Evolutionary conservation across 2,888 invertebrate genomes (phyloP).

Genomic region (Acholoe squamosa): DNA sequence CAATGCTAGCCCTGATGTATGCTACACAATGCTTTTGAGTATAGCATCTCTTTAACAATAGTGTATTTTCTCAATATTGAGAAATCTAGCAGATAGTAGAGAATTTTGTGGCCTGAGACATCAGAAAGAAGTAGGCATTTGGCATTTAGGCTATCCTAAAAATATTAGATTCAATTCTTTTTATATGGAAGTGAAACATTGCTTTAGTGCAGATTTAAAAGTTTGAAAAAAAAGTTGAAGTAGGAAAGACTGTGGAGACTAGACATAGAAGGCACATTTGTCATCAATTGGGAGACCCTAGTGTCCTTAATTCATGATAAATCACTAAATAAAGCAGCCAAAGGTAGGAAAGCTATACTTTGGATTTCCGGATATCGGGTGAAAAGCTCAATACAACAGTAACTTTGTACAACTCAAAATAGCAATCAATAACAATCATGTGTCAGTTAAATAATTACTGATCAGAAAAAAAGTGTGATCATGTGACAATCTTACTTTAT

Average conservation of each 20-base stretch:
- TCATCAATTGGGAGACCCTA: constrained; percentile 2
- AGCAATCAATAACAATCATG: neutral
- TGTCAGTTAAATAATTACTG: neutral
- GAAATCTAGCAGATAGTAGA: too few species aligned
- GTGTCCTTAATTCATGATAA: neutral
- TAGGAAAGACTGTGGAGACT: neutral
- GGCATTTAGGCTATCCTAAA: too few species aligned
- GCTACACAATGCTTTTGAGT: too few species aligned
- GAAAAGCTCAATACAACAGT: neutral
- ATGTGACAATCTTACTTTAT: neutral
- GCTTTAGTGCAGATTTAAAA: too few species aligned
- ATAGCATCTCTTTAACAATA: too few species aligned
- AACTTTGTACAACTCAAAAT: neutral
- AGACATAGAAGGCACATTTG: neutral
- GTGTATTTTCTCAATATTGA: too few species aligned
- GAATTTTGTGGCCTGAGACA: too few species aligned
- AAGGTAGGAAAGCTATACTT: neutral
- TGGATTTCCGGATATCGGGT: neutral
- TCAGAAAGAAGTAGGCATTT: too few species aligned
- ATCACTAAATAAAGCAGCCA: neutral
- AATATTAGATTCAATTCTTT: too few species aligned
- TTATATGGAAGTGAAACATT: too few species aligned
- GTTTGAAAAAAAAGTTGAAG: neutral
- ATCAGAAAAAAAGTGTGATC: neutral
- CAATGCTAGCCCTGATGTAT: too few species aligned